Evolutionary conservation across 2,113 vertebrate species (phyloP), one percentile per base, ranked within the genome.

Genomic region (Halcyon malimbica): DNA sequence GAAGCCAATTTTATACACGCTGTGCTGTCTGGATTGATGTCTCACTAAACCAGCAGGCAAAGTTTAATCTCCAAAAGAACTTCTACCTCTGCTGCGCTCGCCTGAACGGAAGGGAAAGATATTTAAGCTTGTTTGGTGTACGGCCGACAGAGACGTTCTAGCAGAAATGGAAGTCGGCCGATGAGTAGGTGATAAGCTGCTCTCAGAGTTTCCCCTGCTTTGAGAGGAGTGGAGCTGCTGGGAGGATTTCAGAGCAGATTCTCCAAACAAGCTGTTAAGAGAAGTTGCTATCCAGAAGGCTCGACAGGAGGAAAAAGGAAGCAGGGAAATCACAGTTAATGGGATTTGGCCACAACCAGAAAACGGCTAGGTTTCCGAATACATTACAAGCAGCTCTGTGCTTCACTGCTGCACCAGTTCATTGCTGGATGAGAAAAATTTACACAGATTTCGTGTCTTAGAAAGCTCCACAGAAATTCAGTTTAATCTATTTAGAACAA

Each of bases 291-390:
- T 95, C 96, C 94, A 96, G 93, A 95, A 95, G 89, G 95, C 74
- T 94, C 3, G 1, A 96, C 87, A 87, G 93, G 94, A 94, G 89
- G 70, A 96, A 92, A 85, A 93, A 82, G 54, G 78, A 95, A 79
- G 91, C 70, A 71, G 65, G 69, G 81, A 96, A 95, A 95, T 94
- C 80, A 75, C 60, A 87, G 76, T 82, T 95, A 96, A 96, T 95
- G 85, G 94, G 90, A 94, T 94, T 95, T 95, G 92, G 89, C 80
- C 4, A 1, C 81, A 95, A 87, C 53, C 31, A 94, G 71, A 71
- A 90, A 92, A 93, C 28, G 18, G 63, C 37, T 90, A 79, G 18
- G 54, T 94, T 94, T 98, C n/a, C 39, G 2, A 96, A 90, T 69
- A 87, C 31, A 33, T 89, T 96, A 84, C 67, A 74, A 71, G 81